Evolutionary conservation across 2,888 invertebrate species (phyloP), one percentile per base, ranked within the genome.

Genomic region (Ischnura elegans): DNA sequence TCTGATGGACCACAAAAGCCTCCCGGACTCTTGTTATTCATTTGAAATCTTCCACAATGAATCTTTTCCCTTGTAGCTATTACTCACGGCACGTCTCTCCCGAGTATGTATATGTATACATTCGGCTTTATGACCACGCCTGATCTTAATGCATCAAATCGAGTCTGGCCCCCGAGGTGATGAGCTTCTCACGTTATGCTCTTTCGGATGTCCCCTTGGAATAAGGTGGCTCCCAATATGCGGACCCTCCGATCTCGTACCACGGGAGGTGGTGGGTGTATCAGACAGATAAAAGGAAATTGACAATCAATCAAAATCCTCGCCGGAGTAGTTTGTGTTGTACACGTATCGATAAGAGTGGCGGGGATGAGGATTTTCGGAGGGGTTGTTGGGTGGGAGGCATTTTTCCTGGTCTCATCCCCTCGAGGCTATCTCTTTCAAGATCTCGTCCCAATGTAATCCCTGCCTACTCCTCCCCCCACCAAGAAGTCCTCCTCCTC

Each of bases 301-400:
- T 90, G 90, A 90, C 90, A 61, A 90, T 90, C 90, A 90, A 90
- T 90, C 90, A 90, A 90, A 90, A 21, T 90, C 90, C 61, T 13
- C 90, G 90, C 61, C 66, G 61, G 90, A 90, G 90, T 90, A 90
- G 90, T 66, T 90, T 90, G 90, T 66, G 90, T 90, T 90, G 90
- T 90, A 90, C 90, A 90, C 42, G 61, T 61, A 61, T 90, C 90
- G 90, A 90, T 90, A 90, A 66, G 66, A 43, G 8, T 61, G n/a
- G 55, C 42, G 61, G 61, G 43, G 61, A n/a, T 42, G 51, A 29
- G 51, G 25, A 25, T 76, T 21, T 29, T 25, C 2, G 76, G 76
- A 8, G 29, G 19, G 16, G 4, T 55, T 29, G 36, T 55, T 55
- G 87, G 42, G 25, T 47, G 47, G 90, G 43, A 61, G 43, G 90